phyloP scores from a whole-genome alignment of 2,888 invertebrate genomes.

The Conchocele bisecta region DNA sequence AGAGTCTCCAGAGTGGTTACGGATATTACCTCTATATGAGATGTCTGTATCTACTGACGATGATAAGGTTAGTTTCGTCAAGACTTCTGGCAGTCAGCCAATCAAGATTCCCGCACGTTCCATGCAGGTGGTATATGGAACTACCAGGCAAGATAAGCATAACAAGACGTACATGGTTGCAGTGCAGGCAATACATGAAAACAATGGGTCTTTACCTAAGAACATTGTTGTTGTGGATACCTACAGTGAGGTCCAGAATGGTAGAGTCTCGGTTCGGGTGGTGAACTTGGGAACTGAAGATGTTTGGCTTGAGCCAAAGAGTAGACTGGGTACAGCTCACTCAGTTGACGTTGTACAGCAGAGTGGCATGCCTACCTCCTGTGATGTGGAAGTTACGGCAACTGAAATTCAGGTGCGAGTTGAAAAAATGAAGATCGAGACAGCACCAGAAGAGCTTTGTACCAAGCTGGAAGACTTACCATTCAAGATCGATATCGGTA shows the following conservation, averaged over 20 bases:
- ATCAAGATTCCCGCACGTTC: constrained; percentile 6
- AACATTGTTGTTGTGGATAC: constrained; percentile 11
- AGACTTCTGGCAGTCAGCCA: not conserved
- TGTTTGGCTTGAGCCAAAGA: constrained; percentile 14
- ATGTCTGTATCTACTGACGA: not conserved
- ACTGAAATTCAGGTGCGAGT: constrained; percentile 12
- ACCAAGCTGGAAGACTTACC: not conserved
- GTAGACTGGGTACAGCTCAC: not conserved
- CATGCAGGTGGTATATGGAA: constrained; percentile 3
- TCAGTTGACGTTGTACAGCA: constrained; percentile 4
- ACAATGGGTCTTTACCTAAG: not conserved
- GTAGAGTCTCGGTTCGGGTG: constrained; percentile 2
- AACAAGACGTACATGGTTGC: constrained; percentile 1
- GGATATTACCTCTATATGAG: not conserved
- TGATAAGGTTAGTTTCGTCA: not conserved
- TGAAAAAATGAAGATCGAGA: constrained; percentile 7
- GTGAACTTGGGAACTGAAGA: constrained; percentile 11
- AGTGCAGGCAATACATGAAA: not conserved
- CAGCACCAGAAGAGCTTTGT: not conserved
- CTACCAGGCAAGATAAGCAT: not conserved
- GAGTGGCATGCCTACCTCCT: not conserved
- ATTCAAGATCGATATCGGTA: constrained; percentile 8
- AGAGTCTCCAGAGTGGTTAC: not conserved
- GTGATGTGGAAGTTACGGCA: not conserved
- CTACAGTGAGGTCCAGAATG: not conserved